Evolutionary conservation across 2,888 invertebrate genomes (phyloP).

Genomic region (Ectemnius lituratus): DNA sequence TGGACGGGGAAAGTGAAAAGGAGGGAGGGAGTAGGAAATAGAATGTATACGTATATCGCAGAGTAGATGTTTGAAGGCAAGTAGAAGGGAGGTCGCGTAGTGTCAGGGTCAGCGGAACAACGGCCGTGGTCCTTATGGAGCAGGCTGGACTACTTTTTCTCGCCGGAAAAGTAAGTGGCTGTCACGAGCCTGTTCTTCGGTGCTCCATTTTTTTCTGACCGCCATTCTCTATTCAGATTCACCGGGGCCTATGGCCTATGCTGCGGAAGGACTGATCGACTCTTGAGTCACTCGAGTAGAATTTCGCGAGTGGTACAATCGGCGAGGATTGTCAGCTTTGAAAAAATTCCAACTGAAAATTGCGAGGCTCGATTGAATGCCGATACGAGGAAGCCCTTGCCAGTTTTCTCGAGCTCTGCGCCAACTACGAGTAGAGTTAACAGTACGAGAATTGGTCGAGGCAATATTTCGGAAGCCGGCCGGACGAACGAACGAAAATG

Average conservation of each 20-base stretch:
- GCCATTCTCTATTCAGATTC: slow-evolving; percentile 38
- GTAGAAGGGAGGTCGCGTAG: slow-evolving; percentile 70
- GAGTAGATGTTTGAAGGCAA: not conserved
- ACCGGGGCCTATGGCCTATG: slow-evolving; percentile 24
- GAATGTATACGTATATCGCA: not conserved
- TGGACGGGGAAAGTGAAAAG: too few species aligned
- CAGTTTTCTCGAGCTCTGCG: not conserved
- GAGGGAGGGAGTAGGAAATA: slow-evolving; percentile 3
- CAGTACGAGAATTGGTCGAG: not conserved
- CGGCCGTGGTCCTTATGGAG: slow-evolving; percentile 65
- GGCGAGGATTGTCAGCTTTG: slow-evolving; percentile 1
- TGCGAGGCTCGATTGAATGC: too few species aligned
- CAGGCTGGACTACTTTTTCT: slow-evolving; percentile 65
- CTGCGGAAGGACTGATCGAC: slow-evolving; percentile 13
- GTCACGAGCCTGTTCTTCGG: slow-evolving; percentile 50
- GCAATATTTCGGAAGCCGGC: too few species aligned
- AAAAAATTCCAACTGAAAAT: not conserved
- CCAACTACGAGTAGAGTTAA: too few species aligned
- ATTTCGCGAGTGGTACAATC: slow-evolving; percentile 47
- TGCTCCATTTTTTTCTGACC: slow-evolving; percentile 43
- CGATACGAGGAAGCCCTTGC: too few species aligned
- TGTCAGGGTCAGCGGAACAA: slow-evolving; percentile 70
- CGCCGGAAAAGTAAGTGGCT: slow-evolving; percentile 54
- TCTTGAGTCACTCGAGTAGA: slow-evolving; percentile 50
- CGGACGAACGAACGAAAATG: not conserved